Evolutionary conservation across 92 coral and sea anemone genomes (phyloP).

Genomic region (Bergia puertoricense): DNA sequence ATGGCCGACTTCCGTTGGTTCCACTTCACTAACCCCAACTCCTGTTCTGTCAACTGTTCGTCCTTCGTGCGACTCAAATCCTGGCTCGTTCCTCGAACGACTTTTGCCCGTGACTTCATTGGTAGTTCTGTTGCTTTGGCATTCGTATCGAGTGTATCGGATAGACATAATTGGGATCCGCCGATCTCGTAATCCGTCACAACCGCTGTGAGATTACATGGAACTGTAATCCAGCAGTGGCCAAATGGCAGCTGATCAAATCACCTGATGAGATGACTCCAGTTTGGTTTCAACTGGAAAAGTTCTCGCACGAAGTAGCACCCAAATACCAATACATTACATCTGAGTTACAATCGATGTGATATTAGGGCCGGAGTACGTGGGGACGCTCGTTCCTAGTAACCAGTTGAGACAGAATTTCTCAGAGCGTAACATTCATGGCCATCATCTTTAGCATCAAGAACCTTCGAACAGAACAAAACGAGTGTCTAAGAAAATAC

Average conservation of each 20-base stretch:
- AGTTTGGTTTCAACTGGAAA: conserved; percentile 58
- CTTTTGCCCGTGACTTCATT: conserved; percentile 57
- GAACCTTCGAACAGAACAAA: conserved; percentile 68
- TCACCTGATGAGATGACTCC: conserved; percentile 38
- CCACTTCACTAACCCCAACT: conserved; percentile 69
- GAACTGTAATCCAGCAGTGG: conserved; percentile 44
- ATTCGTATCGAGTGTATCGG: conserved; percentile 70
- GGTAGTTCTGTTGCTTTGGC: conserved; percentile 64
- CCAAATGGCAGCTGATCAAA: conserved; percentile 31
- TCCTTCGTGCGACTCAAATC: conserved; percentile 60
- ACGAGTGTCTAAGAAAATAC: conserved; percentile 50
- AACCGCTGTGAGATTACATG: conserved; percentile 55
- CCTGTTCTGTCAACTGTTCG: conserved; percentile 62
- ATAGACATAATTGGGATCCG: conserved; percentile 67
- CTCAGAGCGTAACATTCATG: conserved; percentile 27
- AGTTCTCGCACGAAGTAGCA: conserved; percentile 50
- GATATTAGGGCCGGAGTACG: neutral
- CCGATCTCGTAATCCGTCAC: conserved; percentile 51
- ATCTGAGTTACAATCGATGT: conserved; percentile 40
- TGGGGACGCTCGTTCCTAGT: conserved; percentile 15
- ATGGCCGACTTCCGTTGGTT: conserved; percentile 82
- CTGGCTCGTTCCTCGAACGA: conserved; percentile 69
- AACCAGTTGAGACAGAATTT: conserved; percentile 32
- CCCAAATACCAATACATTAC: conserved; percentile 73
- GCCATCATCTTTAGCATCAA: conserved; percentile 54